A percentile compares a stretch with the other conserved stretches of the same genome.
These are phyloP conservation scores for Mobula hypostoma DNA, from an alignment of 2,113 vertebrate genomes.

Conservation along the genomic window DNA sequence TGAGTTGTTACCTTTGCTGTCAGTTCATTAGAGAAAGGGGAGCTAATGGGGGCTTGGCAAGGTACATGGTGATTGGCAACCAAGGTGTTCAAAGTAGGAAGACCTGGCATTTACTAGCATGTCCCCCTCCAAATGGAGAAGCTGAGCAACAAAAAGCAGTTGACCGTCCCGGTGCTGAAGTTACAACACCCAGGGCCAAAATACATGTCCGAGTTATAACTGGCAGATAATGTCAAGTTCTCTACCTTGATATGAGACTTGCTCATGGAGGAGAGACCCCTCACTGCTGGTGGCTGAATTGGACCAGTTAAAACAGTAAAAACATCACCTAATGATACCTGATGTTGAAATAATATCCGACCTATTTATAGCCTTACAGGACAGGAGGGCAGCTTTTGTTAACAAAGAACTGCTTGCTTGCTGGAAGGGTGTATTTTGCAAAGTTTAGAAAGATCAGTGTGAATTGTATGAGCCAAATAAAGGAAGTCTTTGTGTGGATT, in stretches of 20 bases:
- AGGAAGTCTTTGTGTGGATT: background rate
- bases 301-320: background rate
- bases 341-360: background rate
- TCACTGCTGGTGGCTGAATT: background rate
- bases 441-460: background rate
- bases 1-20: no score
- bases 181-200: background rate
- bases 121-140: background rate
- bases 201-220: background rate
- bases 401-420: conserved; percentile 7
- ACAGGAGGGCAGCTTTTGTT: background rate
- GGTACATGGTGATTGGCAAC: no score
- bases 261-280: background rate
- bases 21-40: no score
- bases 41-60: no score
- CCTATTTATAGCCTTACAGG: background rate
- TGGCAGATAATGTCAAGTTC: background rate
- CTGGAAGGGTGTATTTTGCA: background rate
- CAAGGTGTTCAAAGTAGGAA: no score
- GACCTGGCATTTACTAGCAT: no score
- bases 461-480: conserved; percentile 4
- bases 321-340: background rate
- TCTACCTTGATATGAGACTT: background rate
- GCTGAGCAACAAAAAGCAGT: background rate
- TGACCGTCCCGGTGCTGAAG: background rate